phyloP scores from a whole-genome alignment of 2,113 vertebrate species.

The Ginglymostoma cirratum region DNA sequence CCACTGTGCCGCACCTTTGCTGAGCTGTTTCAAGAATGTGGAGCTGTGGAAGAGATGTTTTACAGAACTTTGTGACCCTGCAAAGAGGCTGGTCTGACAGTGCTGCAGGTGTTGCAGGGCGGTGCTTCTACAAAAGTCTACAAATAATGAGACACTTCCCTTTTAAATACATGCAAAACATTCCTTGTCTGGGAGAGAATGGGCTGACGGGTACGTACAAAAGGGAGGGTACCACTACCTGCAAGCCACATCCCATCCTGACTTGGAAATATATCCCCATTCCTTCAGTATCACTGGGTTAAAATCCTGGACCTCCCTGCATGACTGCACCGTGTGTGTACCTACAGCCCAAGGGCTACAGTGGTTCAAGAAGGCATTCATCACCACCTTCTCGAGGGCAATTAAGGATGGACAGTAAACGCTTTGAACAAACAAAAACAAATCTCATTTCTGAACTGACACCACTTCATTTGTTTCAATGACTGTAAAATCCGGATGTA shows the following conservation, averaged over 20 bases:
- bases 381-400: neutral
- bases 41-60: neutral
- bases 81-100: too few relatives aligned
- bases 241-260: too few relatives aligned
- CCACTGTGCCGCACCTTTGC: neutral
- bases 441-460: neutral
- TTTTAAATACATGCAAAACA: neutral
- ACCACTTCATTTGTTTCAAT: neutral
- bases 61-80: neutral
- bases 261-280: too few relatives aligned
- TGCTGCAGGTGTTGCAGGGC: neutral
- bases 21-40: neutral
- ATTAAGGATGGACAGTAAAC: neutral
- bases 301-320: too few relatives aligned
- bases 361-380: too few relatives aligned
- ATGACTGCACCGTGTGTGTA: too few relatives aligned
- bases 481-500: neutral
- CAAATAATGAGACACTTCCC: neutral
- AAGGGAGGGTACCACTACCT: neutral
- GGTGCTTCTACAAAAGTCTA: neutral
- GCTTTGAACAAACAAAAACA: neutral
- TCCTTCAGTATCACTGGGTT: too few relatives aligned
- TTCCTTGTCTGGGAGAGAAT: neutral
- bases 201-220: neutral
- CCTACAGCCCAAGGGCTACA: too few relatives aligned